Conservation (phyloP, 1,140 invertebrate genomes). For the Popillia japonica region DNA sequence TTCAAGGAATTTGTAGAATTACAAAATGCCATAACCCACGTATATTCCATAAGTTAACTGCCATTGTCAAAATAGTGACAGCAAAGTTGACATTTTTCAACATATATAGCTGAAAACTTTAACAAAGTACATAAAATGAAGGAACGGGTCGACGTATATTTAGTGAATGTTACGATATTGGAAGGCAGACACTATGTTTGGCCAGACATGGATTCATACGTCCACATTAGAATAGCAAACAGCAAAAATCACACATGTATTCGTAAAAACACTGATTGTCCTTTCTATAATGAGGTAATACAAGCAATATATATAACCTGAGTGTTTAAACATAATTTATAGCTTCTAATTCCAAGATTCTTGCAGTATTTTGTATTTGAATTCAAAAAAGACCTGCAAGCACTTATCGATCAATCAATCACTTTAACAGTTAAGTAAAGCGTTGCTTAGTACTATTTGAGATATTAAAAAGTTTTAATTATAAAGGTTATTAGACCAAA, state of each 20-base stretch:
- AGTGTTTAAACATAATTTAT: neutral
- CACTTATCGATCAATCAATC: slow-evolving; percentile 61
- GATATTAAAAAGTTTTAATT: slow-evolving; percentile 36
- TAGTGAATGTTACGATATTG: slow-evolving; percentile 64
- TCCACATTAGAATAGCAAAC: slow-evolving; percentile 66
- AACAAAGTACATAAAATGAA: slow-evolving; percentile 23
- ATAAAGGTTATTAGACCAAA: slow-evolving; percentile 54
- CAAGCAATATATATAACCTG: neutral
- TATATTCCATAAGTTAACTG: too few relatives aligned
- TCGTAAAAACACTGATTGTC: slow-evolving; percentile 65
- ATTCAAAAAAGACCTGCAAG: slow-evolving; percentile 64
- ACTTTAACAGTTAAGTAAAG: slow-evolving; percentile 63
- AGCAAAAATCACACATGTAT: slow-evolving; percentile 64
- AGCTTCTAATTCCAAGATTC: neutral
- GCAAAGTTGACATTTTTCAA: neutral
- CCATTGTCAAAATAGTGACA: too few relatives aligned
- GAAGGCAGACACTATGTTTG: slow-evolving; percentile 63
- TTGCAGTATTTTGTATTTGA: slow-evolving; percentile 76
- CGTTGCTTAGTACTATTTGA: slow-evolving; percentile 55
- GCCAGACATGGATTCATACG: slow-evolving; percentile 65
- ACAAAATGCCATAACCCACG: too few relatives aligned
- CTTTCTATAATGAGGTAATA: slow-evolving; percentile 69
- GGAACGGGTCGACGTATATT: slow-evolving; percentile 49
- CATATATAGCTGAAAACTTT: neutral
- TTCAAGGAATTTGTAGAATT: too few relatives aligned